These are phyloP conservation scores for Zeus faber DNA, from an alignment of 2,113 vertebrate species.

Conservation along the genomic window DNA sequence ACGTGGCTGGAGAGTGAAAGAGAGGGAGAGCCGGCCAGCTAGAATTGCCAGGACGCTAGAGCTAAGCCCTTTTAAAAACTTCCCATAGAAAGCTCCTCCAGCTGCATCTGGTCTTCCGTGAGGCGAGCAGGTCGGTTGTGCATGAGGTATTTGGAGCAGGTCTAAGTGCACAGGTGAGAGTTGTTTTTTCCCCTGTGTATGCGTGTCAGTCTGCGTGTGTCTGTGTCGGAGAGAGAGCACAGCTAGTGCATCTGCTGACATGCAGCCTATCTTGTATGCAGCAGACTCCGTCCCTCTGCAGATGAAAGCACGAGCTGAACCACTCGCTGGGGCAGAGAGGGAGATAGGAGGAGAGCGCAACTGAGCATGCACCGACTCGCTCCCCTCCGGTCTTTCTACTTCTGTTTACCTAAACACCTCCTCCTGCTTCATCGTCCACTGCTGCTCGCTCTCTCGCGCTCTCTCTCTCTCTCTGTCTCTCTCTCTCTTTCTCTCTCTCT, in stretches of 20 bases:
- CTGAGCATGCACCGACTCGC: slow-evolving; percentile 53
- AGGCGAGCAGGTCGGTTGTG: background rate
- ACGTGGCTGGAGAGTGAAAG: background rate
- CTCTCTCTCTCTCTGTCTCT: background rate
- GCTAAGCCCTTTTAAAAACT: background rate
- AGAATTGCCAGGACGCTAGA: background rate
- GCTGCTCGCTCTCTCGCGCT: background rate
- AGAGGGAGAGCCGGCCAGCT: slow-evolving; percentile 1
- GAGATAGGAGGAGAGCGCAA: slow-evolving; percentile 13
- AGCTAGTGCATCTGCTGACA: slow-evolving; percentile 16
- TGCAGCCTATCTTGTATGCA: slow-evolving; percentile 35
- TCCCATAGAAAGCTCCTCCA: background rate
- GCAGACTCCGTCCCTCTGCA: slow-evolving; percentile 45
- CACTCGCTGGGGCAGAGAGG: slow-evolving; percentile 23
- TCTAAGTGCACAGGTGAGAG: slow-evolving; percentile 2
- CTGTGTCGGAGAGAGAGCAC: background rate
- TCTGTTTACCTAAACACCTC: slow-evolving; percentile 30
- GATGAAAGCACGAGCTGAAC: slow-evolving; percentile 33
- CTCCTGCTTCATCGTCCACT: slow-evolving; percentile 22
- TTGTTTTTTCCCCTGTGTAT: too few relatives aligned
- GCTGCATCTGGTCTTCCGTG: slow-evolving; percentile 10
- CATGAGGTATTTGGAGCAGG: slow-evolving; percentile 9
- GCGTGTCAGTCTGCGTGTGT: background rate
- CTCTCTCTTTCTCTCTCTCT: background rate
- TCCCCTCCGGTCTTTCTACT: slow-evolving; percentile 19